phyloP scores from a whole-genome alignment of 2,113 vertebrate species.

The Actinemys pallida region DNA sequence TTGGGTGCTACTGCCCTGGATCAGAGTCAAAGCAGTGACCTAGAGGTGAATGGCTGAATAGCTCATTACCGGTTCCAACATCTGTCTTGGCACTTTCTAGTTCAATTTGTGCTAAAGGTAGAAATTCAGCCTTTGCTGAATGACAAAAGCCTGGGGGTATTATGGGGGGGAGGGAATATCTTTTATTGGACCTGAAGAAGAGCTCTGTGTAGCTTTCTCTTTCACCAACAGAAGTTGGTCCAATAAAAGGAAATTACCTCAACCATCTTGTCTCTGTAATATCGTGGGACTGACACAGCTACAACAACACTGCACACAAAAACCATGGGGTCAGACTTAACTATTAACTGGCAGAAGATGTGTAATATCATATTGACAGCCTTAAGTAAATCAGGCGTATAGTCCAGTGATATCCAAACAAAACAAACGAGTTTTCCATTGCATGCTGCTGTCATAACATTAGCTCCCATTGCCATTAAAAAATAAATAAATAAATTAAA shows the following conservation, averaged over 20 bases:
- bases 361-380: neutral
- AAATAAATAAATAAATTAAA: no score
- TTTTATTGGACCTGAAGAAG: neutral
- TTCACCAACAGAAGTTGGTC: neutral
- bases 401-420: neutral
- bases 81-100: neutral
- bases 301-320: neutral
- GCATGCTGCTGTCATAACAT: neutral
- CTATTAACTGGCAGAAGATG: neutral
- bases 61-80: neutral
- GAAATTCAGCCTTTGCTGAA: neutral
- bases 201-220: neutral
- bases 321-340: neutral
- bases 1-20: neutral
- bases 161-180: no score
- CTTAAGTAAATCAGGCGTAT: neutral
- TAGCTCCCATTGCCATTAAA: neutral
- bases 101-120: neutral
- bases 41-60: conserved; percentile 28
- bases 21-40: conserved; percentile 16
- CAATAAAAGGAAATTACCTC: neutral
- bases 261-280: neutral
- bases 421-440: neutral
- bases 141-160: accelerated
- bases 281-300: neutral